Conservation (phyloP, 2,113 vertebrate species). For the Cranoglanis bouderius region DNA sequence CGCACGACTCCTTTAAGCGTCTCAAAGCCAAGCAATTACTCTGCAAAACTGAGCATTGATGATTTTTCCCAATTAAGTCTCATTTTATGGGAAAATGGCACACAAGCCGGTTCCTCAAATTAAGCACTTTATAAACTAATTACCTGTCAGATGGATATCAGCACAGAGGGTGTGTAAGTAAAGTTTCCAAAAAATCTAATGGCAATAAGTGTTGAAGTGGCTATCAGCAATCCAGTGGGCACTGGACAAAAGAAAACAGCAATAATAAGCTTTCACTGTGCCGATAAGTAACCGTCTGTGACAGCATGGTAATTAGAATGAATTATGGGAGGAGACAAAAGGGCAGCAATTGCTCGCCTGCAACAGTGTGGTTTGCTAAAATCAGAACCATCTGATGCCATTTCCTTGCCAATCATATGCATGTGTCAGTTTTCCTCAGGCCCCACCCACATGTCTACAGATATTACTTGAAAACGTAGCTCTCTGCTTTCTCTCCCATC, state of each 20-base stretch:
- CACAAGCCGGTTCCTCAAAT: conserved; percentile 46
- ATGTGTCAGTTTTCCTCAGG: conserved; percentile 18
- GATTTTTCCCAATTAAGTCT: conserved; percentile 53
- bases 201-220: conserved; percentile 67
- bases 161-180: conserved; percentile 36
- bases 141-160: conserved; percentile 55
- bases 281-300: conserved; percentile 71
- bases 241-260: conserved; percentile 63
- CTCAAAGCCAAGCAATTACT: conserved; percentile 43
- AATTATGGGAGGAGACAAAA: conserved; percentile 61
- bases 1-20: conserved; percentile 31
- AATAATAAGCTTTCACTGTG: conserved; percentile 70
- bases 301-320: conserved; percentile 69
- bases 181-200: conserved; percentile 58
- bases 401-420: conserved; percentile 32
- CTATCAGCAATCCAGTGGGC: conserved; percentile 69
- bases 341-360: conserved; percentile 66
- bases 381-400: conserved; percentile 56
- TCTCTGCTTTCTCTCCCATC: neutral
- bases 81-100: conserved; percentile 50
- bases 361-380: conserved; percentile 51
- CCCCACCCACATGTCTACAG: neutral
- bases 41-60: conserved; percentile 46
- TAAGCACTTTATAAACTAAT: conserved; percentile 60
- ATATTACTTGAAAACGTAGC: neutral